phyloP scores from a whole-genome alignment of 2,888 invertebrate genomes.

The Agrenia bidenticulata region DNA sequence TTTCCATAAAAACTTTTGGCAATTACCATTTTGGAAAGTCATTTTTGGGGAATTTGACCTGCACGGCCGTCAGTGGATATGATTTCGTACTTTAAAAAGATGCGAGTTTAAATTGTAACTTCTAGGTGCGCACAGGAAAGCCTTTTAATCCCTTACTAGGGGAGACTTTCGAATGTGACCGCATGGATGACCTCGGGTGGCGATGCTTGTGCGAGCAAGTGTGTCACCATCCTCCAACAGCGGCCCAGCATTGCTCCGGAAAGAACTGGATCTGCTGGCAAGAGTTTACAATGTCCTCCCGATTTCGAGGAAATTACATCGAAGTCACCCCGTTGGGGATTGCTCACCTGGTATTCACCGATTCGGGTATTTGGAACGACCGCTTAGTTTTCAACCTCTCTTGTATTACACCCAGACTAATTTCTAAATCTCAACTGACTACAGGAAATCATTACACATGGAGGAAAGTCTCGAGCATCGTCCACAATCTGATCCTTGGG shows the following conservation, averaged over 20 bases:
- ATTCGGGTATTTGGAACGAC: conserved; percentile 54
- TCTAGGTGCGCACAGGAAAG: conserved; percentile 73
- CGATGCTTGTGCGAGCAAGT: conserved; percentile 90
- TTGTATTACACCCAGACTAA: background rate
- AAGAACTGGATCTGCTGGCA: conserved; percentile 92
- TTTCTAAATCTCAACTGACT: background rate
- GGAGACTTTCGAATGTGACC: conserved; percentile 95
- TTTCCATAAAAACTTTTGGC: background rate
- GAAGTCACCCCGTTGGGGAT: conserved; percentile 70
- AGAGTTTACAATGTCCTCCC: conserved; percentile 98
- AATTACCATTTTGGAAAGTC: no score
- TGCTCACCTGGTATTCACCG: conserved; percentile 63
- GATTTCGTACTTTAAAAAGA: no score
- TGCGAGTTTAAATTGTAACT: background rate
- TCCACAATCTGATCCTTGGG: conserved; percentile 99
- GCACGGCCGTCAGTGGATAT: background rate
- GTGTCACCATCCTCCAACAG: conserved; percentile 98
- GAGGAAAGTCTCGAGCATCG: conserved; percentile 96
- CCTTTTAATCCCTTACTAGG: conserved; percentile 96
- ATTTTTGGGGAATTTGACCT: no score
- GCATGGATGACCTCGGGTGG: conserved; percentile 94
- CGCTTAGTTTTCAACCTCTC: background rate
- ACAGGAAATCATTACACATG: conserved; percentile 89
- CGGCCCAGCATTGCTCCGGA: conserved; percentile 84
- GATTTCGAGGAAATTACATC: conserved; percentile 97